phyloP scores from a whole-genome alignment of 2,888 invertebrate species.

The Lasius platythorax region DNA sequence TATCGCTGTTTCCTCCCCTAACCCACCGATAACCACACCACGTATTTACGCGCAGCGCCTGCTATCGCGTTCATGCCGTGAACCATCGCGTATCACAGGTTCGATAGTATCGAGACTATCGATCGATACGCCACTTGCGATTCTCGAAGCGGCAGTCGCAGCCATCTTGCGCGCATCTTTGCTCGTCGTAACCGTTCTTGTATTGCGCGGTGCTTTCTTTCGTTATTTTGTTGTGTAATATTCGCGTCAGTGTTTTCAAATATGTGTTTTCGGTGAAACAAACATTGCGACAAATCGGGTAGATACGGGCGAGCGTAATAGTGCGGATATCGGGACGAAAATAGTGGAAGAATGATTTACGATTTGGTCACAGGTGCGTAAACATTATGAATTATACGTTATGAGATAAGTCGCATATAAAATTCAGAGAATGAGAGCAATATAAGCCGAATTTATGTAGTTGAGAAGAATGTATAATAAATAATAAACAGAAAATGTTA shows the following conservation, averaged over 20 bases:
- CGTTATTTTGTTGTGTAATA: background rate
- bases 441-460: background rate
- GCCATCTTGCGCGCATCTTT: background rate
- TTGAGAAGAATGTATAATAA: background rate
- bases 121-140: background rate
- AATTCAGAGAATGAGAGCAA: background rate
- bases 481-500: background rate
- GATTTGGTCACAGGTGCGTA: background rate
- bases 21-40: background rate
- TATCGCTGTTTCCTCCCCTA: background rate
- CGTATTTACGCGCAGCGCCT: background rate
- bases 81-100: background rate
- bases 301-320: no score
- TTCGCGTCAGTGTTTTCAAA: background rate
- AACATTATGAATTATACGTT: background rate
- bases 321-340: background rate
- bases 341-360: background rate
- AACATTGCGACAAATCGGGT: background rate
- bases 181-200: background rate
- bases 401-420: background rate
- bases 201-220: background rate
- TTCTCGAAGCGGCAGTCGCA: background rate
- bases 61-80: background rate
- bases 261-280: background rate
- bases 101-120: constrained; percentile 20